Conservation (phyloP, 2,888 invertebrate species). For the Apodemia mormo region DNA sequence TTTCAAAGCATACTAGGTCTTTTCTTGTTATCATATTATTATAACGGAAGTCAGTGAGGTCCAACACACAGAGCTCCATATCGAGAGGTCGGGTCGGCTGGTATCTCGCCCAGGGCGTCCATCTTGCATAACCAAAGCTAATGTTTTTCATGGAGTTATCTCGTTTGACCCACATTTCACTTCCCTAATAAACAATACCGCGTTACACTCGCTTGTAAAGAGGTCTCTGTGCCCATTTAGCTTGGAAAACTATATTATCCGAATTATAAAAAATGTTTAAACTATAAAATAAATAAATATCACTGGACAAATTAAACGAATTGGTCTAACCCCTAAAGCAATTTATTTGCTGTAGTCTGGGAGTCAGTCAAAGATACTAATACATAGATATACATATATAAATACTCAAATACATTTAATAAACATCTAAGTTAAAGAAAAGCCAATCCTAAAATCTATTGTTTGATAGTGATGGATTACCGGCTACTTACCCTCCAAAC, state of each 20-base stretch:
- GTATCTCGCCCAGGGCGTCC: constrained; percentile 10
- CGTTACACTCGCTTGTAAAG: background rate
- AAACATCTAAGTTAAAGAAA: too few species aligned
- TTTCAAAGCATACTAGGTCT: too few species aligned
- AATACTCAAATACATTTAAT: too few species aligned
- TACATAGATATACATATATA: too few species aligned
- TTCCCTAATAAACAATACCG: background rate
- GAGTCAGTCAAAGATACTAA: too few species aligned
- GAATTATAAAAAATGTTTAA: background rate
- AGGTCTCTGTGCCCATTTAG: background rate
- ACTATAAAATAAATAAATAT: too few species aligned
- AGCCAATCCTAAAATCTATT: too few species aligned
- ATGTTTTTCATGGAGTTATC: constrained; percentile 16
- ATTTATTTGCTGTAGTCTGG: too few species aligned
- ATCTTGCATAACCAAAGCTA: constrained; percentile 11
- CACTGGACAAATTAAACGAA: too few species aligned
- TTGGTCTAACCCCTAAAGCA: too few species aligned
- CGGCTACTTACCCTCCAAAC: too few species aligned
- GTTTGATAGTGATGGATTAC: too few species aligned
- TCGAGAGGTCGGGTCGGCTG: constrained; percentile 6
- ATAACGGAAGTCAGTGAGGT: background rate
- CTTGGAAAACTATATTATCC: background rate
- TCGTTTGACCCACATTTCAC: constrained; percentile 9
- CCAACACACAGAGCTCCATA: background rate
- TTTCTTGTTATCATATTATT: background rate